phyloP scores from a whole-genome alignment of 2,113 vertebrate genomes.

The Hyla sarda region DNA sequence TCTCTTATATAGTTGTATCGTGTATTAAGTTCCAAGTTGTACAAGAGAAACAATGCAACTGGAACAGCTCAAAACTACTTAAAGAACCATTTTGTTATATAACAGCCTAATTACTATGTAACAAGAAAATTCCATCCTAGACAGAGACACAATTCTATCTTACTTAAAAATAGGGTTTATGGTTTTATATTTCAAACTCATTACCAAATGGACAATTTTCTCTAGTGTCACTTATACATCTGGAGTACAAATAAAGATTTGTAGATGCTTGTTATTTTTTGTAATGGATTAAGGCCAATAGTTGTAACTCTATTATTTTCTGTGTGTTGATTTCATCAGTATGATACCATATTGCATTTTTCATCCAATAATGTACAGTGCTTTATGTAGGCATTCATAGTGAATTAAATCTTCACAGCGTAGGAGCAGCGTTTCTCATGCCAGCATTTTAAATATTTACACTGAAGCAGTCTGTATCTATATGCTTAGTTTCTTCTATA shows the following conservation, averaged over 20 bases:
- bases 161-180: not conserved
- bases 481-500: no score
- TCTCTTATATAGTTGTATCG: not conserved
- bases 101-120: not conserved
- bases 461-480: no score
- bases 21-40: not conserved
- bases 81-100: not conserved
- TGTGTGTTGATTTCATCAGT: not conserved
- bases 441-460: not conserved
- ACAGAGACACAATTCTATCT: not conserved
- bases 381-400: conserved; percentile 6
- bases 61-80: not conserved
- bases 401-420: not conserved
- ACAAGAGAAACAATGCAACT: not conserved
- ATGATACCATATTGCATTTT: not conserved
- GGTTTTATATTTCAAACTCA: not conserved
- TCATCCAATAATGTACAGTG: not conserved
- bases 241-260: not conserved
- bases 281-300: conserved; percentile 12
- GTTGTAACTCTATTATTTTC: not conserved
- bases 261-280: conserved; percentile 4
- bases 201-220: not conserved
- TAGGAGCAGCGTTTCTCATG: not conserved
- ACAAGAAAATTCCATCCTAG: not conserved
- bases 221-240: not conserved